Evolutionary conservation across 2,888 invertebrate genomes (phyloP).

Genomic region (Brachyptera putata): DNA sequence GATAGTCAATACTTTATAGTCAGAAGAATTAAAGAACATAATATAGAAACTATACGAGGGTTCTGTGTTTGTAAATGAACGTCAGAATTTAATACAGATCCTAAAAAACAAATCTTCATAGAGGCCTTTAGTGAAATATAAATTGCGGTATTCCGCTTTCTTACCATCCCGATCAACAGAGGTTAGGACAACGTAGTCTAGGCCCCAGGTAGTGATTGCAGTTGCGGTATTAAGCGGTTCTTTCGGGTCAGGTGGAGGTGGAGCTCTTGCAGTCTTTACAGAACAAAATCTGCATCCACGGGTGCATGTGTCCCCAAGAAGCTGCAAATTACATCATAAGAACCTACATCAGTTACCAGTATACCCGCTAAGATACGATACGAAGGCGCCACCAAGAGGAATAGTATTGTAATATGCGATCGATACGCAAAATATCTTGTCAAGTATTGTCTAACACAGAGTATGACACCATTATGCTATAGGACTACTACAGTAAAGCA

Average conservation of each 20-base stretch:
- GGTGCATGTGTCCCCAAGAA: conserved; percentile 99
- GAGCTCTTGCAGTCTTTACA: conserved; percentile 89
- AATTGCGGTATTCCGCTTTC: no score
- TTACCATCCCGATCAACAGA: conserved; percentile 96
- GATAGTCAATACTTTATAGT: no score
- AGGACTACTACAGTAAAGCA: no score
- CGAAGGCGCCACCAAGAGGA: not conserved
- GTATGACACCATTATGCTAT: no score
- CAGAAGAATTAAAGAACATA: no score
- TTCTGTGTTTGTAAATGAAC: no score
- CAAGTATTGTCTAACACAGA: no score
- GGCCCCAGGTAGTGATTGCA: conserved; percentile 90
- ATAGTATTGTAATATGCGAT: not conserved
- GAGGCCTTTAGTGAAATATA: no score
- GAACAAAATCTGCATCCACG: conserved; percentile 98
- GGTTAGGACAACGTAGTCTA: conserved; percentile 96
- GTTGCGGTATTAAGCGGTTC: conserved; percentile 91
- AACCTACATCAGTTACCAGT: no score
- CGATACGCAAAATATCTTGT: no score
- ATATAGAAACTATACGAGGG: no score
- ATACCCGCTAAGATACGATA: no score
- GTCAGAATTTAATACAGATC: not conserved
- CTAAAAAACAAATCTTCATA: not conserved
- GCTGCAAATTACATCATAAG: conserved; percentile 52
- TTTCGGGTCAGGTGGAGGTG: conserved; percentile 81